These are phyloP conservation scores for Ectemnius continuus DNA, from an alignment of 2,888 invertebrate genomes.

Conservation along the genomic window DNA sequence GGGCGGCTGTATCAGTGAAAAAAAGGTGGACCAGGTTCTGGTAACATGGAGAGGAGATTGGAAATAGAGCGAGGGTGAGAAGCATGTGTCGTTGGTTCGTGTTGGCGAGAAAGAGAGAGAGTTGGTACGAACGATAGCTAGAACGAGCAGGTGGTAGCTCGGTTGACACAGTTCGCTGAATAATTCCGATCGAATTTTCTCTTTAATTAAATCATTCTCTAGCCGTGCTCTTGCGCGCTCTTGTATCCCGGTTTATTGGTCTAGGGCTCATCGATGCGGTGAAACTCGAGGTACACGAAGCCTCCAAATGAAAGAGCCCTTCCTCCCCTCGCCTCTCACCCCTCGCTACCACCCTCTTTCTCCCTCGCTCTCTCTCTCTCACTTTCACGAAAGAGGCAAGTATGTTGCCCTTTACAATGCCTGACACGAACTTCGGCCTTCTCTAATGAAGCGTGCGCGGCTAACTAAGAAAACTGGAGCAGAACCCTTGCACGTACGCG, in stretches of 20 bases:
- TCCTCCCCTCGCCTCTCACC: too few species aligned
- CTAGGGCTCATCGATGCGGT: conserved; percentile 1
- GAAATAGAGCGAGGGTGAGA: not conserved
- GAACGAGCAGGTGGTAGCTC: not conserved
- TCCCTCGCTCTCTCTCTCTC: too few species aligned
- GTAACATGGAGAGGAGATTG: not conserved
- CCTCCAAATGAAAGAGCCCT: not conserved
- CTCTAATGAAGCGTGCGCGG: too few species aligned
- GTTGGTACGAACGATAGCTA: too few species aligned
- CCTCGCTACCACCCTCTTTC: too few species aligned
- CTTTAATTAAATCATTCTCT: conserved; percentile 44
- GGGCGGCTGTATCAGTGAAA: not conserved
- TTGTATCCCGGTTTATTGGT: not conserved
- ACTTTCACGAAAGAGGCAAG: too few species aligned
- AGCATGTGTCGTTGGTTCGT: not conserved
- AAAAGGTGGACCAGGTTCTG: not conserved
- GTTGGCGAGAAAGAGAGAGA: not conserved
- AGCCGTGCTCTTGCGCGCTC: conserved; percentile 1
- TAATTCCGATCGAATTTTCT: conserved; percentile 45
- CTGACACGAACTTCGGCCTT: too few species aligned
- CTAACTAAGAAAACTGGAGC: too few species aligned
- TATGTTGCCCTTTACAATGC: too few species aligned
- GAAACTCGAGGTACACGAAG: not conserved
- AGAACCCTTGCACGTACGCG: not conserved
- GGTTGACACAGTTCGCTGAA: conserved; percentile 37